phyloP scores from a whole-genome alignment of 2,113 vertebrate genomes.

The Perca fluviatilis region DNA sequence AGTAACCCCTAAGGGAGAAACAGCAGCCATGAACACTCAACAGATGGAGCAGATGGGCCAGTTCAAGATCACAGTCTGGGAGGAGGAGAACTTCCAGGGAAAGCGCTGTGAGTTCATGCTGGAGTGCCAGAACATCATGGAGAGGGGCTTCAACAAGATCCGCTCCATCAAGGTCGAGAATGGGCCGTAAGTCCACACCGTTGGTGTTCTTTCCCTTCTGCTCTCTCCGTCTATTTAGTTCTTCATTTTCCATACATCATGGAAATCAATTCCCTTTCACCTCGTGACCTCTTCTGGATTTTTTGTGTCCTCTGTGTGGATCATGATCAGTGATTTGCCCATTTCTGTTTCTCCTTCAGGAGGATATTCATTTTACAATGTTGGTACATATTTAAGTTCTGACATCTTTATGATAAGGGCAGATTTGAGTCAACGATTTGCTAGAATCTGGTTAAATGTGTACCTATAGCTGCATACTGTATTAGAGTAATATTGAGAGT shows the following conservation, averaged over 20 bases:
- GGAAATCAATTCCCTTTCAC: not conserved
- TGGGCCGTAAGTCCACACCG: slow-evolving; percentile 89
- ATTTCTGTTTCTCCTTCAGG: not conserved
- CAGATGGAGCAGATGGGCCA: slow-evolving; percentile 92
- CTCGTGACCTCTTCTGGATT: not conserved
- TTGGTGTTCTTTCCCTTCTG: not conserved
- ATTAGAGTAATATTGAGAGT: not conserved
- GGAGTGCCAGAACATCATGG: slow-evolving; percentile 95
- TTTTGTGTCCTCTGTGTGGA: not conserved
- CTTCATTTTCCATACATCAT: not conserved
- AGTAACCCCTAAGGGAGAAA: slow-evolving; percentile 65
- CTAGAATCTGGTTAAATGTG: not conserved
- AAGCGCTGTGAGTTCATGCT: slow-evolving; percentile 93
- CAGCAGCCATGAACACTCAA: slow-evolving; percentile 89
- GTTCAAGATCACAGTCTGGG: slow-evolving; percentile 95
- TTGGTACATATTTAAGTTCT: not conserved
- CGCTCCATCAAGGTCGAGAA: slow-evolving; percentile 97
- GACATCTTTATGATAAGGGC: not conserved
- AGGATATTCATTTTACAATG: not conserved
- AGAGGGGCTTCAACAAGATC: slow-evolving; percentile 94
- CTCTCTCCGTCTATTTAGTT: not conserved
- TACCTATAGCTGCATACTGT: not conserved
- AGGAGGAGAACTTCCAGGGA: slow-evolving; percentile 98
- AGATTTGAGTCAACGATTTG: not conserved
- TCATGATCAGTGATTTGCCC: not conserved